phyloP scores from a whole-genome alignment of 1,140 invertebrate species.

The Eriocheir sinensis region DNA sequence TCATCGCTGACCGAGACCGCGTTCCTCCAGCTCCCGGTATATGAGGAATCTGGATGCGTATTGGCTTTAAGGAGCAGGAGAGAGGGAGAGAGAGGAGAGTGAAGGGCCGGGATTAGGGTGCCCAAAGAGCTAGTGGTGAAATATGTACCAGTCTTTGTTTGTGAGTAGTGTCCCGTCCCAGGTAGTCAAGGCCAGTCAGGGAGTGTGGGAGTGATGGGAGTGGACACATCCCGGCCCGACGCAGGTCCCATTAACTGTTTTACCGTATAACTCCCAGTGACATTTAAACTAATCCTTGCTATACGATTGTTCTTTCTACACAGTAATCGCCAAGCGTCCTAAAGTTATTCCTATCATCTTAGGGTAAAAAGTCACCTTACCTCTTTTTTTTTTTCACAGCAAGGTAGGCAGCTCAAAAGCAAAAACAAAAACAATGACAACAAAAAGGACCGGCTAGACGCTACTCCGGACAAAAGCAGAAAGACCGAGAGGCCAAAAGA shows the following conservation, averaged over 20 bases:
- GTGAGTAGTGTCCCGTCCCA: no score
- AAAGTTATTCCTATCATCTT: background rate
- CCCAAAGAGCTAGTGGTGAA: background rate
- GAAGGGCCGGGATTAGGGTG: background rate
- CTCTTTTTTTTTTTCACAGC: no score
- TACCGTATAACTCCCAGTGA: background rate
- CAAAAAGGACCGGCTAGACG: no score
- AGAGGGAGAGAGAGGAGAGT: background rate
- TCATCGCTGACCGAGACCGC: slow-evolving; percentile 9
- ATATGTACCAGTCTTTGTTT: background rate
- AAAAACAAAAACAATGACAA: no score
- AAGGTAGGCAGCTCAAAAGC: no score
- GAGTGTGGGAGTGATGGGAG: no score
- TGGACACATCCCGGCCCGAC: background rate
- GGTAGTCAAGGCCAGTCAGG: no score
- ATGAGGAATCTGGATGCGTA: slow-evolving; percentile 23
- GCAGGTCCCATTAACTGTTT: background rate
- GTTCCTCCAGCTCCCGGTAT: slow-evolving; percentile 1
- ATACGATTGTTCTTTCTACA: background rate
- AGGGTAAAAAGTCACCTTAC: background rate
- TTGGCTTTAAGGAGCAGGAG: background rate
- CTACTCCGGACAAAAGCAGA: no score
- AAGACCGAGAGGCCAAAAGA: no score
- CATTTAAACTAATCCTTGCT: background rate
- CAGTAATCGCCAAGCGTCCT: background rate